Evolutionary conservation across 2,888 invertebrate species (phyloP), one percentile per base, ranked within the genome.

Genomic region (Pedicia rivosa): DNA sequence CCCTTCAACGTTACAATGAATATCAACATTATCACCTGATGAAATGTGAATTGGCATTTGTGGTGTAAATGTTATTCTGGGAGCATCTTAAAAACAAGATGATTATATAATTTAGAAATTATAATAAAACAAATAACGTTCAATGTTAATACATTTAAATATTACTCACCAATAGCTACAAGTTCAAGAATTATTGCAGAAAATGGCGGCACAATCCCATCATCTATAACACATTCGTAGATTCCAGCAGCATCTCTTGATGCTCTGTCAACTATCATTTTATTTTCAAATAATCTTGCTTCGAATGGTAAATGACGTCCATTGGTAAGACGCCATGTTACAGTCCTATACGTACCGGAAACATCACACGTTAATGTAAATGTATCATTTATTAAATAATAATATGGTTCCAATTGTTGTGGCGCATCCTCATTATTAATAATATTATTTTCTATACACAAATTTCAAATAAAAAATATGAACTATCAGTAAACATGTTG

Each of bases 311-410:
- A 58, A 0, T 72, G 68, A 30, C 63, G 58, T 10, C 75, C 70
- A 54, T 86, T 80, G 7, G 67, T 65, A 41, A 87, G 72, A 31
- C 64, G 67, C 88, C 90, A 91, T 14, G 65, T 62, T 2, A 79
- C 64, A 40, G 62, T 34, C 39, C 28, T 42, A 37, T 14, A 26
- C 20, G 17, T 38, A 9, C 32, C 30, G 13, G 27, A 12, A 19
- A 53, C 41, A 29, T 52, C 50, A 40, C 61, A 61, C 16, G 45
- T 46, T 3, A 61, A 40, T 3, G 51, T 55, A 1, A 57, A 53
- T 38, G 50, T 50, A 7, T 51, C 55, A 13, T 59, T 60, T 3
- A 56, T 41, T 30, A 48, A 51, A 19, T 52, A 51, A 6, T 44
- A 47, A 40, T 53, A 44, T 16, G 41, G 42, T 27, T 41, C 28